Conservation (phyloP, 2,113 vertebrate genomes). For the Dendropsophus ebraccatus region DNA sequence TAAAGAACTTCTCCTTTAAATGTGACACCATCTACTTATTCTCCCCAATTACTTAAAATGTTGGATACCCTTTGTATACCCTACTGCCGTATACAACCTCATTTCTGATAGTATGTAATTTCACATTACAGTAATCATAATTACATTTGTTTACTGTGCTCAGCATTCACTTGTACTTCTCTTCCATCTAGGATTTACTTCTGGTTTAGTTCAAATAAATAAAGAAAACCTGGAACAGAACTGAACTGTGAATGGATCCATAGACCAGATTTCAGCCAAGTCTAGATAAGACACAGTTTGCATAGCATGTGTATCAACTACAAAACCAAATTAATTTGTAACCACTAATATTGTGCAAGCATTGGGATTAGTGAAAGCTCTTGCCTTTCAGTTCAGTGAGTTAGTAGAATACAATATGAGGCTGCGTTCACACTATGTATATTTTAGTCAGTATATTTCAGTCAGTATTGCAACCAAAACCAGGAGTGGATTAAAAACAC, state of each 20-base stretch:
- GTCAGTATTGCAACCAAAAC: too few species aligned
- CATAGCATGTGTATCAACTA: too few species aligned
- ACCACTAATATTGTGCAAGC: not conserved
- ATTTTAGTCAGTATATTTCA: too few species aligned
- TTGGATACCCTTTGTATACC: too few species aligned
- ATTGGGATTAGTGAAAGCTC: not conserved
- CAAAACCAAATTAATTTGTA: not conserved
- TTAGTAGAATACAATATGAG: too few species aligned
- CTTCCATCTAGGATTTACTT: not conserved
- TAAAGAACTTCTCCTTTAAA: not conserved
- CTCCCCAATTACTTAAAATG: not conserved
- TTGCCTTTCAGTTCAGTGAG: not conserved
- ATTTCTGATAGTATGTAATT: not conserved
- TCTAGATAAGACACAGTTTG: not conserved
- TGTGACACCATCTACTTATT: not conserved
- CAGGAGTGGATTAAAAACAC: too few species aligned
- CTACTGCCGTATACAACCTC: not conserved
- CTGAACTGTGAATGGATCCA: not conserved
- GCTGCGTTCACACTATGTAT: too few species aligned
- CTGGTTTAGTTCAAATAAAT: not conserved
- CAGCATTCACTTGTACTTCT: not conserved
- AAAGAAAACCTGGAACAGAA: not conserved
- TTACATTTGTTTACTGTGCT: not conserved
- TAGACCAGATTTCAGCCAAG: not conserved
- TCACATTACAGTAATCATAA: not conserved